Percentiles rank a stretch among this genome's conserved stretches.
phyloP scores from a whole-genome alignment of 64 coral and sea anemone genomes.

The Montipora efflorescens region DNA sequence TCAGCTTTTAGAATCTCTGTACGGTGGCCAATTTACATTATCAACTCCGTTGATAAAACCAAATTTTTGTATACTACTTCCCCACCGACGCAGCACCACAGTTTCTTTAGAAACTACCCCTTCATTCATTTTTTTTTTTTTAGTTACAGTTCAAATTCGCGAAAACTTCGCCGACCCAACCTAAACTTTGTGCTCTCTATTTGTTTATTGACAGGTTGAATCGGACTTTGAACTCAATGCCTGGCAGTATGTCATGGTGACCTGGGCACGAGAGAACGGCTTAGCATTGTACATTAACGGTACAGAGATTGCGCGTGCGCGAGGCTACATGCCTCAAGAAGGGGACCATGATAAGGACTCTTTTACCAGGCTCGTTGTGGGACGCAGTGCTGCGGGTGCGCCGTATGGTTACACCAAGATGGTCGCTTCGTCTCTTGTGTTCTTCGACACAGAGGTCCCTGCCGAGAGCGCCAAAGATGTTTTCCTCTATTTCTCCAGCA shows the following conservation, averaged over 20 bases:
- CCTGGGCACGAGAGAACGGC: slow-evolving; percentile 80
- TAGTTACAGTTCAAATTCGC: background rate
- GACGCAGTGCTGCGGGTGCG: slow-evolving; percentile 77
- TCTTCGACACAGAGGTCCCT: slow-evolving; percentile 77
- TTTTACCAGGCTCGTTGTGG: slow-evolving; percentile 74
- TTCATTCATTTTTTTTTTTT: background rate
- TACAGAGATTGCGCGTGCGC: slow-evolving; percentile 69
- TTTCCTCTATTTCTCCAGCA: slow-evolving; percentile 89
- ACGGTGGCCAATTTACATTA: too few relatives aligned
- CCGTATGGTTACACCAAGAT: slow-evolving; percentile 96
- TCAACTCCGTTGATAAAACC: too few relatives aligned
- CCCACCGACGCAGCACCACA: too few relatives aligned
- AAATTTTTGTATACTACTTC: too few relatives aligned
- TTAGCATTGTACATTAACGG: slow-evolving; percentile 83
- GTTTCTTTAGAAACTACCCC: too few relatives aligned
- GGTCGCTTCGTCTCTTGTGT: slow-evolving; percentile 84
- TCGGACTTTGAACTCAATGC: slow-evolving; percentile 68
- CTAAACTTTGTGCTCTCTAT: background rate
- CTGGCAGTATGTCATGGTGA: slow-evolving; percentile 84
- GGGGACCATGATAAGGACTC: slow-evolving; percentile 79
- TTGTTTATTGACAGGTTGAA: slow-evolving; percentile 66
- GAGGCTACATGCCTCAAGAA: slow-evolving; percentile 80
- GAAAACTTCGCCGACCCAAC: too few relatives aligned
- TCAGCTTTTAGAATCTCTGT: too few relatives aligned
- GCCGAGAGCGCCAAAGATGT: slow-evolving; percentile 78